Evolutionary conservation across 2,888 invertebrate genomes (phyloP), one percentile per base, ranked within the genome.

Genomic region (Campoplex capitator): DNA sequence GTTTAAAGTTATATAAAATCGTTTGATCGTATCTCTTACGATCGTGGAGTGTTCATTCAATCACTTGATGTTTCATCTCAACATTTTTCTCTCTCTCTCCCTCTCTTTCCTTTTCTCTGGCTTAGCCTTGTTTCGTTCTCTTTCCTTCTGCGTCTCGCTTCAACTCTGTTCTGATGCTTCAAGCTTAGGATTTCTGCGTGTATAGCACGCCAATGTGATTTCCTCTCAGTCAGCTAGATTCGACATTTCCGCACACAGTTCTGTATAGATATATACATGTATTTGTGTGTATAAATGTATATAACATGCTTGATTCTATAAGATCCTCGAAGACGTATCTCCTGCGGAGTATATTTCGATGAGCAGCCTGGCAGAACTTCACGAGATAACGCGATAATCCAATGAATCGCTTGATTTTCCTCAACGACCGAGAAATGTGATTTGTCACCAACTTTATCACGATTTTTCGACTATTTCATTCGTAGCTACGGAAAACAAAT

Each of bases 171-270:
- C 58, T n/a, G 75, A 78, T 78, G 54, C 68, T 23, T 67, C 54
- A 18, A 45, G 75, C 51, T 74, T 13, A 83, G 77, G 48, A 77
- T 77, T 73, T 83, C 83, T 62, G 83, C 77, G 83, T 74, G 77
- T 48, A 75, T 38, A 38, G 42, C 48, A 56, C 62, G 45, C 65
- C 78, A 83, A 83, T 78, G 77, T 67, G 71, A 78, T 83, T 83
- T 83, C 83, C 83, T 71, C 56, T 32, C 48, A 75, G 70, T 71
- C 71, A 56, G 62, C 42, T 62, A 77, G 77, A 83, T 83, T 83
- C 77, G 71, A 83, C 70, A 77, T 78, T 83, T 73, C 77, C 62
- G 75, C 65, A 54, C 67, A 28, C 7, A 75, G 42, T 67, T 67
- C 18, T 42, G 18, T 42, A 18, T 42, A 38, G 28, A 42, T 81